These are phyloP conservation scores for Trogon surrucura DNA, from an alignment of 2,113 vertebrate genomes.

Conservation along the genomic window DNA sequence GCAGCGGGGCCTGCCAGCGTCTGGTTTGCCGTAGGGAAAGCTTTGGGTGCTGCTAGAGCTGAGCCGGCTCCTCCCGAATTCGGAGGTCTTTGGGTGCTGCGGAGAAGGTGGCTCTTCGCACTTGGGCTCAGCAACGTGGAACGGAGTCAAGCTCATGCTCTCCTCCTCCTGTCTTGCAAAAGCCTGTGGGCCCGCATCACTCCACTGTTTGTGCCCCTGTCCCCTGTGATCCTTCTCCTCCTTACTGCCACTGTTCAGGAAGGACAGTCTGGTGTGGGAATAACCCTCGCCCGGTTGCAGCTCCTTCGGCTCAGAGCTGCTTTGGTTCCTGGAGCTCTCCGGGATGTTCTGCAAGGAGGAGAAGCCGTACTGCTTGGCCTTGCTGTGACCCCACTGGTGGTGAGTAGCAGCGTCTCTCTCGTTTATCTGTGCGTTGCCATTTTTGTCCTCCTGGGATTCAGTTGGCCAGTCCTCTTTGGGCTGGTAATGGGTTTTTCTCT, in stretches of 20 bases:
- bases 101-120: constrained; percentile 76
- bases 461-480: constrained; percentile 46
- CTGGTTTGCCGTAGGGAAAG: constrained; percentile 54
- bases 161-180: constrained; percentile 61
- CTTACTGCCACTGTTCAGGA: background rate
- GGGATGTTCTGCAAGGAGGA: constrained; percentile 74
- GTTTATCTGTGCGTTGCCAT: background rate
- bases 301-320: constrained; percentile 39
- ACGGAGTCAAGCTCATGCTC: background rate
- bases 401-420: constrained; percentile 50
- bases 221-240: constrained; percentile 52
- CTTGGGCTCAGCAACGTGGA: constrained; percentile 55
- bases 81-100: constrained; percentile 64
- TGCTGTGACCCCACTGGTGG: constrained; percentile 50
- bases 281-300: background rate
- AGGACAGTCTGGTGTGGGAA: constrained; percentile 34
- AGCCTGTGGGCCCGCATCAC: constrained; percentile 27
- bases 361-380: constrained; percentile 53
- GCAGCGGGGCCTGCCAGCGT: constrained; percentile 64
- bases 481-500: constrained; percentile 46
- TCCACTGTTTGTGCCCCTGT: constrained; percentile 20
- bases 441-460: constrained; percentile 56
- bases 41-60: constrained; percentile 61
- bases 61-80: constrained; percentile 49
- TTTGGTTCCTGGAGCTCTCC: constrained; percentile 62